Evolutionary conservation across 2,888 invertebrate genomes (phyloP), one percentile per base, ranked within the genome.

Genomic region (Drosophila mayaguana): DNA sequence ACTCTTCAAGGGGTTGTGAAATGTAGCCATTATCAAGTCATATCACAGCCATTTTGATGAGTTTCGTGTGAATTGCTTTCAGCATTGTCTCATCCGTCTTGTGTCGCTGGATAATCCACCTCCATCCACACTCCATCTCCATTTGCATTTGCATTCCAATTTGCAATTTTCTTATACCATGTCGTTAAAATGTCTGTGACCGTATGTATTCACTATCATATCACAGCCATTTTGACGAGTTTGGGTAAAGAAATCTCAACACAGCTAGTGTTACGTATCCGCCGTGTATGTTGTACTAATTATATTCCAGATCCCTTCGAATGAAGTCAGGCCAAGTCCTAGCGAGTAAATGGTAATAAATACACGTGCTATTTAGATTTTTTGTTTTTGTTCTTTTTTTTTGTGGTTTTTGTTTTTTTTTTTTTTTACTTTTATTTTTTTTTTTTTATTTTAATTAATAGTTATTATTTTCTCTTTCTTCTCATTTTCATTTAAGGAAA

Each of bases 21-120:
- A 92, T 92, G 92, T 92, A 82, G 72, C 61, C 48, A 61, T 82
- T 84, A 74, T 66, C 63, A 72, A 61, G 75, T 91, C 92, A 92
- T 92, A 92, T 92, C 92, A 92, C 92, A 92, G 92, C 92, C 92
- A 92, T 92, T 92, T 92, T 92, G 92, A 92, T 92, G 92, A 92
- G 92, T 92, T 92, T 81, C 80, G 89, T 84, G 75, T 60, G 88
- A 77, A 77, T 81, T 75, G 43, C 68, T 18, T 14, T 20, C 59
- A 53, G 20, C 67, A 34, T 6, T 34, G 16, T 20, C 5, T 18
- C 36, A 34, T 22, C 16, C 22, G 14, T 22, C 20, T 11, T 18
- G 25, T 1, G 43, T n/a, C 51, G 4, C 7, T 9, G 3, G 18
- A 20, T 43, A 22, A 7, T 14, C 14, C 20, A 43, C 12, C 43